Evolutionary conservation across 2,797 vertebrate species (phyloP), one percentile per base, ranked within the genome.

Genomic region (Sebastes aleutianus): DNA sequence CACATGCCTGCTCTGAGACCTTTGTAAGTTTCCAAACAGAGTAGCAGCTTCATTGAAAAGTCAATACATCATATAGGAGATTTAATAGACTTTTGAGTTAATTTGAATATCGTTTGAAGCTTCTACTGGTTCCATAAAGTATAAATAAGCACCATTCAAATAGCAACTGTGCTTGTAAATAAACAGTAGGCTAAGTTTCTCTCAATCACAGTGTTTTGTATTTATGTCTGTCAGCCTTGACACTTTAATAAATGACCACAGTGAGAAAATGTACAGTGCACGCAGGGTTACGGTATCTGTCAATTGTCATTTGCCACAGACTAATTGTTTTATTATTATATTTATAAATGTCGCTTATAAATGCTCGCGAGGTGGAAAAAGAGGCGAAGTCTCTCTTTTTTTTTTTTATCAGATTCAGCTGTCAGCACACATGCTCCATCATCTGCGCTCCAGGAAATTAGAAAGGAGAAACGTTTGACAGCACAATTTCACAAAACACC

Each of bases 401-500:
- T 69, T 73, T 83, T 79, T 91, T 87, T 90, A 94, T 95, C 92
- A 91, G 91, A 87, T 91, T 91, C 90, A 88, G 91, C 92, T 92
- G 93, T 94, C 94, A 91, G 88, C 74, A 18, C 83, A 86, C 91
- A 82, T 82, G 87, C 93, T 94, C 93, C 91, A 92, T 94, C 94
- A 95, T 94, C 89, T 84, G 88, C 87, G 88, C 95, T 89, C 87
- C 90, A 93, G 94, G 94, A 95, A 95, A 95, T 95, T 93, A 95
- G 94, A 94, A 92, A 79, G 90, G 91, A 92, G 91, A 82, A 94
- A 94, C 89, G 88, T 95, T 93, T 95, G 94, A 95, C 95, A 95
- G 94, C 90, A 95, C 91, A 94, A 93, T 94, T 95, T 95, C 91
- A 95, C 92, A 93, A 95, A 94, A 94, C 93, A 93, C 93, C 85